These are phyloP conservation scores for Pungitius pungitius DNA, from an alignment of 2,113 vertebrate species.

Conservation along the genomic window DNA sequence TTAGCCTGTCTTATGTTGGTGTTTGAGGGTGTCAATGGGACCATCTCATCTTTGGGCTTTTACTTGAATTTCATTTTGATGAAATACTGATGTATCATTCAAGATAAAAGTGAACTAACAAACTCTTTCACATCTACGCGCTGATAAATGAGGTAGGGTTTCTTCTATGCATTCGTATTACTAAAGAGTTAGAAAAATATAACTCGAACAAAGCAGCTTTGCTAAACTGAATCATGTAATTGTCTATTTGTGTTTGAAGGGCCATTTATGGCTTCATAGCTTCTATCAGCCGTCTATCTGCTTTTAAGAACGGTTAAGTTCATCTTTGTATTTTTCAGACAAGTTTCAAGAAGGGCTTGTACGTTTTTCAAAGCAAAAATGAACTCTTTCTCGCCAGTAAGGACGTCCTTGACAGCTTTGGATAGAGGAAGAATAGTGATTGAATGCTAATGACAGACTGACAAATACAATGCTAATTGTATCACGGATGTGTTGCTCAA, in stretches of 20 bases:
- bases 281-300: background rate
- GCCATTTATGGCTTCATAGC: conserved; percentile 1
- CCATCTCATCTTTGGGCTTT: background rate
- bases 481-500: background rate
- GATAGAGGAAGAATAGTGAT: background rate
- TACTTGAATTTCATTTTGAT: background rate
- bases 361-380: background rate
- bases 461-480: background rate
- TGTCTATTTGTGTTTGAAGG: background rate
- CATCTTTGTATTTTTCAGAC: background rate
- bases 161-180: background rate
- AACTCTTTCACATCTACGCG: background rate
- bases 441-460: background rate
- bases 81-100: background rate
- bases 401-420: background rate
- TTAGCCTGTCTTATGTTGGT: background rate
- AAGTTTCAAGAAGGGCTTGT: background rate
- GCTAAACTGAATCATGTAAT: background rate
- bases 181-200: background rate
- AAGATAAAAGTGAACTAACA: background rate
- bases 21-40: background rate
- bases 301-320: background rate
- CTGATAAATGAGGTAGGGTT: background rate
- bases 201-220: background rate
- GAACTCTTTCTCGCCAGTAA: background rate